phyloP scores from a whole-genome alignment of 2,797 vertebrate genomes.

The Acipenser oxyrinchus region DNA sequence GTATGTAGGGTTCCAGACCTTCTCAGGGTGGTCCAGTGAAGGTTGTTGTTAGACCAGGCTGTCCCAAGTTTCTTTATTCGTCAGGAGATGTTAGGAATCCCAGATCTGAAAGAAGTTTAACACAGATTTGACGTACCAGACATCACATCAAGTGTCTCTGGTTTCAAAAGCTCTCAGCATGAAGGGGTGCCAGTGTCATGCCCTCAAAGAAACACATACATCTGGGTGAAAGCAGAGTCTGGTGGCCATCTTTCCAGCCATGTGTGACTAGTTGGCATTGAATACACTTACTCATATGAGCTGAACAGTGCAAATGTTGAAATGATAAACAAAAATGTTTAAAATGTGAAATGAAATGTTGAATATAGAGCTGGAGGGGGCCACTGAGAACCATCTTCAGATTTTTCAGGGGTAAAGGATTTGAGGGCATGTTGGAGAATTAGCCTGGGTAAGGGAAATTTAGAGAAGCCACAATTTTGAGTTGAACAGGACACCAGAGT shows the following conservation, averaged over 20 bases:
- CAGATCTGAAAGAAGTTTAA: conserved; percentile 59
- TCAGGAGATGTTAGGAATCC: conserved; percentile 63
- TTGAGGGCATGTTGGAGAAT: no score
- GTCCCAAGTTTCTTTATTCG: conserved; percentile 64
- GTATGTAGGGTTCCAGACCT: conserved; percentile 86
- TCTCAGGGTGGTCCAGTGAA: conserved; percentile 72
- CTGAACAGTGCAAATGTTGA: not conserved
- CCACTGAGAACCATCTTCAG: no score
- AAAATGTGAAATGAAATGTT: no score
- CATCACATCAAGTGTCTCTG: conserved; percentile 98
- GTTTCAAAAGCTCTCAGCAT: conserved; percentile 96
- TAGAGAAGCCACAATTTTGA: no score
- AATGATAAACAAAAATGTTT: no score
- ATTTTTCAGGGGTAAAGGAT: no score
- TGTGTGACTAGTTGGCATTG: conserved; percentile 53
- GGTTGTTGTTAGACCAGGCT: conserved; percentile 52
- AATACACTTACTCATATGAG: conserved; percentile 50
- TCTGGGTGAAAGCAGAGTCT: conserved; percentile 67
- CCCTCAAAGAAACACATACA: conserved; percentile 68
- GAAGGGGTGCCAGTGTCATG: conserved; percentile 65
- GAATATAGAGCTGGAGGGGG: no score
- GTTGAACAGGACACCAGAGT: no score
- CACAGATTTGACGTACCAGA: conserved; percentile 73
- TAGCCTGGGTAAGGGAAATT: no score
- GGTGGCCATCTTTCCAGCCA: conserved; percentile 49